Evolutionary conservation across 2,797 vertebrate species (phyloP).

Genomic region (Salmo trutta): DNA sequence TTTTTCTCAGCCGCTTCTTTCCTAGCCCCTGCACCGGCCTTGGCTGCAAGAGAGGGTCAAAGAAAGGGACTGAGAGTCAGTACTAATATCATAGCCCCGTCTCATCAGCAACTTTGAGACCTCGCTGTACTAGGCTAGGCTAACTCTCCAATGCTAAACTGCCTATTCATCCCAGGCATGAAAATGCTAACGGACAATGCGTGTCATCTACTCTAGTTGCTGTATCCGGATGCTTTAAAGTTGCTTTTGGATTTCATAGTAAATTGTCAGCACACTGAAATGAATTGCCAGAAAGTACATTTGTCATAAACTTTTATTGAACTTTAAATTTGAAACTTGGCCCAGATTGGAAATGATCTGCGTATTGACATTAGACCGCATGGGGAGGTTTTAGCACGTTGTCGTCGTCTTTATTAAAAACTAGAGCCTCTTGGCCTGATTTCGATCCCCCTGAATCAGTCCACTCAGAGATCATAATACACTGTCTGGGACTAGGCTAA

Average conservation of each 20-base stretch:
- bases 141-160: neutral
- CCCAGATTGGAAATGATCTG: neutral
- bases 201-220: neutral
- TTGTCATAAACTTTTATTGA: neutral
- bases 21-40: constrained; percentile 27
- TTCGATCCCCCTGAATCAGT: neutral
- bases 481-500: neutral
- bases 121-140: neutral
- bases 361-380: neutral
- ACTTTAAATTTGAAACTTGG: neutral
- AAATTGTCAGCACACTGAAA: neutral
- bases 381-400: neutral
- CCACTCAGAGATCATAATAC: neutral
- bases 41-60: constrained; percentile 27
- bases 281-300: neutral
- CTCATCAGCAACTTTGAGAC: constrained; percentile 13
- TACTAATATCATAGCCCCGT: constrained; percentile 12
- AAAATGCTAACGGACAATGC: neutral
- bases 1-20: constrained; percentile 41
- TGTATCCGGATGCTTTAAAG: neutral
- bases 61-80: neutral
- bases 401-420: neutral
- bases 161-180: neutral
- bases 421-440: neutral
- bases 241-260: neutral